Evolutionary conservation across 1,140 invertebrate species (phyloP).

Genomic region (Lutraria rhynchaena): DNA sequence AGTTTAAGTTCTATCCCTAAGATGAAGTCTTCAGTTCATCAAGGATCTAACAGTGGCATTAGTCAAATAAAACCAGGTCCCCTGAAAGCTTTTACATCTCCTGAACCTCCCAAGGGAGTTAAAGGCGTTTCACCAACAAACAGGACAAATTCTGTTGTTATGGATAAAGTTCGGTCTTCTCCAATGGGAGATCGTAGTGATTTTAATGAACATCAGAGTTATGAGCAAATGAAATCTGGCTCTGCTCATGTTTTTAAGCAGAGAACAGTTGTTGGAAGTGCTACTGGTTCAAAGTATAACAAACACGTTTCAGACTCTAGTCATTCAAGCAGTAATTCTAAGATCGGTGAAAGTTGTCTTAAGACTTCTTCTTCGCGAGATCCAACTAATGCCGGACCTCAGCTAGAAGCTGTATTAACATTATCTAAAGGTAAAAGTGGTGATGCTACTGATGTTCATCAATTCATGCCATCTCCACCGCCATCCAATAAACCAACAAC

Average conservation of each 20-base stretch:
- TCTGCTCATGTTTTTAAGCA: too few relatives aligned
- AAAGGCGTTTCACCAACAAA: background rate
- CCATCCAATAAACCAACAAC: slow-evolving; percentile 55
- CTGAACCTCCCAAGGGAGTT: background rate
- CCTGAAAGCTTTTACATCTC: slow-evolving; percentile 51
- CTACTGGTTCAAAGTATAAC: background rate
- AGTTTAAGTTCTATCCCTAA: slow-evolving; percentile 2
- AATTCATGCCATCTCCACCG: slow-evolving; percentile 54
- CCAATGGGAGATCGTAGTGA: background rate
- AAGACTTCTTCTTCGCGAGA: background rate
- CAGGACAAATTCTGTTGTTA: slow-evolving; percentile 4
- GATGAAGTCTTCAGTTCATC: slow-evolving; percentile 12
- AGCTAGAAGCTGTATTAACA: slow-evolving; percentile 43
- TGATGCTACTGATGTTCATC: slow-evolving; percentile 28
- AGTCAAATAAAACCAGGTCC: slow-evolving; percentile 17
- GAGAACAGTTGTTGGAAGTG: background rate
- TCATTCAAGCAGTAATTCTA: background rate
- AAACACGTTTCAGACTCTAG: background rate
- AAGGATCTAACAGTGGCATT: background rate
- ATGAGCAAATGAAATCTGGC: background rate
- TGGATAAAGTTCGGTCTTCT: background rate
- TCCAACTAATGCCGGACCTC: background rate
- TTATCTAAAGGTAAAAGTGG: slow-evolving; percentile 33
- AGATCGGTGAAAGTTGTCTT: background rate
- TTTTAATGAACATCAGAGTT: background rate